Percentiles rank a stretch among this genome's conserved stretches.
Evolutionary conservation across 2,888 invertebrate genomes (phyloP).

Genomic region (Acleris emargana): DNA sequence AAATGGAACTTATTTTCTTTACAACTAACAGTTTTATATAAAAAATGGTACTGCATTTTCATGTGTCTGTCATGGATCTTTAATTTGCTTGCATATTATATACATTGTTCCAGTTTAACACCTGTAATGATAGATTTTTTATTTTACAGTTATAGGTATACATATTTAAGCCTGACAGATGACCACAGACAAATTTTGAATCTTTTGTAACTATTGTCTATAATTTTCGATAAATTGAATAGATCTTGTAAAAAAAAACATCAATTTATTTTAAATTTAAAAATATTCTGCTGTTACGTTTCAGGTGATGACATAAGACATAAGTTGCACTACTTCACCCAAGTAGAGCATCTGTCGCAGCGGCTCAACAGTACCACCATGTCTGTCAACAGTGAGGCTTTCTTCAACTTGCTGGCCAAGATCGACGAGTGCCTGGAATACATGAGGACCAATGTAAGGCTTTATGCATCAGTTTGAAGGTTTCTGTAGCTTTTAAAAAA

Average conservation of each 20-base stretch:
- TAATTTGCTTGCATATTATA: not conserved
- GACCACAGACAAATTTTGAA: no score
- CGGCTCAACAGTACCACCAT: constrained; percentile 91
- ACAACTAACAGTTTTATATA: no score
- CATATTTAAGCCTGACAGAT: no score
- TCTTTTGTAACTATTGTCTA: no score
- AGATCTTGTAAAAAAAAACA: no score
- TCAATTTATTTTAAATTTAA: not conserved
- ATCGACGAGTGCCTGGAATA: constrained; percentile 95
- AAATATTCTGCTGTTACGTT: constrained; percentile 28
- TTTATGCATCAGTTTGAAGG: not conserved
- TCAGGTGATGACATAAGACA: constrained; percentile 88
- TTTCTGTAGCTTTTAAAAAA: no score
- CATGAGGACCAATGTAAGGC: constrained; percentile 90
- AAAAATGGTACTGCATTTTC: no score
- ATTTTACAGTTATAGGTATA: no score
- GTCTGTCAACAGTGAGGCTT: constrained; percentile 92
- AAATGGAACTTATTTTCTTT: no score
- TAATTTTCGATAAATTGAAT: no score
- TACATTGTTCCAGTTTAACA: not conserved
- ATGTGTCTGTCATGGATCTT: no score
- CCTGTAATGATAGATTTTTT: no score
- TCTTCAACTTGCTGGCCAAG: constrained; percentile 90
- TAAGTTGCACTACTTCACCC: constrained; percentile 92
- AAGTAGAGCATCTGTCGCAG: constrained; percentile 91